Conservation (phyloP, 2,113 vertebrate species). For the Origma solitaria region DNA sequence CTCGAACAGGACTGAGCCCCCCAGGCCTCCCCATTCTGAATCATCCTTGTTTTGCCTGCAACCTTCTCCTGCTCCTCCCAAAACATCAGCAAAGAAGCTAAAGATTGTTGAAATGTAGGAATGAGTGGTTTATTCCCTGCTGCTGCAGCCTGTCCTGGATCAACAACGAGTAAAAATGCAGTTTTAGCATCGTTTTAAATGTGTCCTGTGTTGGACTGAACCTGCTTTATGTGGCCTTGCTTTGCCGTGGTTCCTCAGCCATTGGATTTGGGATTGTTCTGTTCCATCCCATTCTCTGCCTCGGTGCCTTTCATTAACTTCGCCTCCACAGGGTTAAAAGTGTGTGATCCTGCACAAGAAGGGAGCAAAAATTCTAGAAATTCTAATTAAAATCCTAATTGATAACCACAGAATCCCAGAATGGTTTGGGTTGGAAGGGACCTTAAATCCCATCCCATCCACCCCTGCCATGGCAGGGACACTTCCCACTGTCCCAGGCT, state of each 20-base stretch:
- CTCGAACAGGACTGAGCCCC: neutral
- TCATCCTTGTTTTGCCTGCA: neutral
- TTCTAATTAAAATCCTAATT: neutral
- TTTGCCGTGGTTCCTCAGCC: neutral
- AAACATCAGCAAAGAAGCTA: neutral
- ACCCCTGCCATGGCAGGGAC: neutral
- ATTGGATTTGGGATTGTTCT: neutral
- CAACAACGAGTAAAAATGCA: neutral
- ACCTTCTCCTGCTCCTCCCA: neutral
- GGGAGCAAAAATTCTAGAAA: neutral
- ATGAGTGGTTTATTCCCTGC: neutral
- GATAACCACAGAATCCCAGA: neutral
- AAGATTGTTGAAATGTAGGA: neutral
- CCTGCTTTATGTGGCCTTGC: neutral
- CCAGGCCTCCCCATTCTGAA: neutral
- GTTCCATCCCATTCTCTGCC: neutral
- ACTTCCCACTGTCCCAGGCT: neutral
- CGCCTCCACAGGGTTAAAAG: neutral
- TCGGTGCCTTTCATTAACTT: neutral
- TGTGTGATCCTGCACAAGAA: neutral
- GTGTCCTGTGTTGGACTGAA: neutral
- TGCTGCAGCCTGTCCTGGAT: neutral
- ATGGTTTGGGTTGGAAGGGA: neutral
- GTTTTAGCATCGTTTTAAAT: neutral
- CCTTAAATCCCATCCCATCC: accelerated